phyloP scores from a whole-genome alignment of 2,113 vertebrate species.

The Scalopus aquaticus region DNA sequence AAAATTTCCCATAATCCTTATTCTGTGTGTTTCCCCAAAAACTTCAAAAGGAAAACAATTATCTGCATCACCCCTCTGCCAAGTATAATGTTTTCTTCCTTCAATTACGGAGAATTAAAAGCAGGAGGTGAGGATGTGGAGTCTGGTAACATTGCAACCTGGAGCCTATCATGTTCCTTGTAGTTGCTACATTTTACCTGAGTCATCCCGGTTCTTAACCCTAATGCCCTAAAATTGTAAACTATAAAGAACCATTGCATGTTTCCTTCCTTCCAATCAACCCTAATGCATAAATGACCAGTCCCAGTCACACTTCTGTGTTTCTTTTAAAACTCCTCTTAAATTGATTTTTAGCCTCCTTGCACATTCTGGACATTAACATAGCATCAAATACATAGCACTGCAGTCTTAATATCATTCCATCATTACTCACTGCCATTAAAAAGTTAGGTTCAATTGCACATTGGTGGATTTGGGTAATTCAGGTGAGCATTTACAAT shows the following conservation, averaged over 20 bases:
- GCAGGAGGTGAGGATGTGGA: background rate
- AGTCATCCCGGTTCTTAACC: background rate
- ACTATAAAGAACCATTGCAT: background rate
- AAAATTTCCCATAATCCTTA: background rate
- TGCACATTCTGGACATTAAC: background rate
- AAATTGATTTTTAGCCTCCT: background rate
- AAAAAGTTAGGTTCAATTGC: background rate
- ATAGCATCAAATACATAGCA: background rate
- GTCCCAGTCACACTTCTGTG: background rate
- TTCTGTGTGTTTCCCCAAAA: background rate
- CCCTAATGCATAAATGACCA: background rate
- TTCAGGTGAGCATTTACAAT: background rate
- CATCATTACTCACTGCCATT: background rate
- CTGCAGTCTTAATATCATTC: background rate
- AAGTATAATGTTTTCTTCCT: background rate
- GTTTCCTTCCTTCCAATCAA: background rate
- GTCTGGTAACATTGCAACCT: background rate
- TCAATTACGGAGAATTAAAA: background rate
- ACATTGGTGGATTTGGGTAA: background rate
- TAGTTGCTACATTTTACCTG: background rate
- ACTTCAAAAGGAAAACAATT: background rate
- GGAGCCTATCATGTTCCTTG: background rate
- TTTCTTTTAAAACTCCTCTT: background rate
- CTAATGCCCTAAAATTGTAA: background rate
- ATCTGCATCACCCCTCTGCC: background rate